phyloP scores from a whole-genome alignment of 2,113 vertebrate species.

The Urocynchramus pylzowi region DNA sequence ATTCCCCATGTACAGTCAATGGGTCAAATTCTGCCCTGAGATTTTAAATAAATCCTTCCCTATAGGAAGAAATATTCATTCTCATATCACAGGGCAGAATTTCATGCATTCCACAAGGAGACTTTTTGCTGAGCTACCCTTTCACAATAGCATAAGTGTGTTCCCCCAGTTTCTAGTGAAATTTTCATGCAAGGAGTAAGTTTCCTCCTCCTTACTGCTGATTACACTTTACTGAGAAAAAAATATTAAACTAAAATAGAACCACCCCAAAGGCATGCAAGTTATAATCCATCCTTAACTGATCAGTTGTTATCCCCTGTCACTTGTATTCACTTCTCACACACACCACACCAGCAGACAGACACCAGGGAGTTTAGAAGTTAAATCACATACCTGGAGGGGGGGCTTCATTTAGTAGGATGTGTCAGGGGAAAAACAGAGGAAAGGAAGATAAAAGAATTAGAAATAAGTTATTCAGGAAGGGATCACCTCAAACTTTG shows the following conservation, averaged over 20 bases:
- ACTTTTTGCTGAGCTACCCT: neutral
- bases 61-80: neutral
- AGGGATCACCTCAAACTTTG: constrained; percentile 38
- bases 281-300: neutral
- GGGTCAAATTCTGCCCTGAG: neutral
- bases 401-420: constrained; percentile 66
- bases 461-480: constrained; percentile 51
- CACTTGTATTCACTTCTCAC: neutral
- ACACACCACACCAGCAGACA: neutral
- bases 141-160: neutral
- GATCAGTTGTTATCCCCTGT: neutral
- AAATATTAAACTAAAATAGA: neutral
- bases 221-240: neutral
- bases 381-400: constrained; percentile 67
- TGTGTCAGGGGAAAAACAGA: constrained; percentile 46
- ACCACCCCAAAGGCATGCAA: neutral
- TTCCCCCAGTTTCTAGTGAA: neutral
- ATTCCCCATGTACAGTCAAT: neutral
- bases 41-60: neutral
- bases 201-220: neutral
- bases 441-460: constrained; percentile 64
- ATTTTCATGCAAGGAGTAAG: neutral
- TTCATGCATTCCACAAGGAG: neutral
- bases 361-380: constrained; percentile 50
- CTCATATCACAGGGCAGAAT: neutral